Conservation (phyloP, 2,888 invertebrate genomes). For the Oscheius sp. region DNA sequence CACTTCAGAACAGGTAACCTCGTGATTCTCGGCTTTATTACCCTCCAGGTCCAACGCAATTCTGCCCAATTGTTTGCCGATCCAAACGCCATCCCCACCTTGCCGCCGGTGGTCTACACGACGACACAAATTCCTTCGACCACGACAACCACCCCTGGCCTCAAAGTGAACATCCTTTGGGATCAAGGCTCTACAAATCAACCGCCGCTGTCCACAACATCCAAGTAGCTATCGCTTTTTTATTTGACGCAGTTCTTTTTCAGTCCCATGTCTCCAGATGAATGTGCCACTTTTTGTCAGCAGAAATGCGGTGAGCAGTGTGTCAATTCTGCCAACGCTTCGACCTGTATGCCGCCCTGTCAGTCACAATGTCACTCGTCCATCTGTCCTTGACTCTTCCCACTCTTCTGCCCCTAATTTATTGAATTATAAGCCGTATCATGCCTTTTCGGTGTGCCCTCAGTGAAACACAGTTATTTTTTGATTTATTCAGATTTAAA, state of each 20-base stretch:
- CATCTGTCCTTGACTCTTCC: conserved; percentile 16
- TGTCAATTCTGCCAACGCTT: conserved; percentile 6
- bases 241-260: background rate
- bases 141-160: background rate
- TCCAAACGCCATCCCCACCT: conserved; percentile 4
- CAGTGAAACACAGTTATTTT: conserved; percentile 7
- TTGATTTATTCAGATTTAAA: conserved; percentile 15
- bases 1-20: conserved; percentile 43
- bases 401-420: background rate
- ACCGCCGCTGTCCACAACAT: background rate
- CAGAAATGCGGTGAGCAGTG: conserved; percentile 34
- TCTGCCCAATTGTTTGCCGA: conserved; percentile 51
- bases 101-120: background rate
- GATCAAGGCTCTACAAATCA: conserved; percentile 5
- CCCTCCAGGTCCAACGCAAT: conserved; percentile 43
- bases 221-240: background rate
- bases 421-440: conserved; percentile 8
- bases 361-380: conserved; percentile 28
- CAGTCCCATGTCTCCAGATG: conserved; percentile 15
- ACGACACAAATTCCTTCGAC: background rate
- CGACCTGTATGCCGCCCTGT: conserved; percentile 33
- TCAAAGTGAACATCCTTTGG: conserved; percentile 32
- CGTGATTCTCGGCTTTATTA: background rate
- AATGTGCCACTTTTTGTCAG: conserved; percentile 33
- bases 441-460: conserved; percentile 16